Evolutionary conservation across 2,888 invertebrate genomes (phyloP).

Genomic region (Phlogophora meticulosa): DNA sequence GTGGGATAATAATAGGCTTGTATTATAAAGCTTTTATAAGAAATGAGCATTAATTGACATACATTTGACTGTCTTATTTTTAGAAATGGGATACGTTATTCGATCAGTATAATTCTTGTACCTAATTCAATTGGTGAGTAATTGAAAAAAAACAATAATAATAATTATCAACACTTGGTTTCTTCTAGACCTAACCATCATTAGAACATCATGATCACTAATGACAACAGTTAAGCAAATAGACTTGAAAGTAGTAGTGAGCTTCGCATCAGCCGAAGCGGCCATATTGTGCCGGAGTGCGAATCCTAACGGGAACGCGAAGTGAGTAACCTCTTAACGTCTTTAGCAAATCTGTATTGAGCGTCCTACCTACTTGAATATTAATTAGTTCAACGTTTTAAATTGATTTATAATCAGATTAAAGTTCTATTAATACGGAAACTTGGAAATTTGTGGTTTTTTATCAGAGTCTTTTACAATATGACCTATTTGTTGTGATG

Average conservation of each 20-base stretch:
- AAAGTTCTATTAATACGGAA: background rate
- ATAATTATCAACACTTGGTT: background rate
- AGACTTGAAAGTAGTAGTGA: constrained; percentile 4
- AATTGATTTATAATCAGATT: constrained; percentile 19
- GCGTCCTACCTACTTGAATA: constrained; percentile 45
- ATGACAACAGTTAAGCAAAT: background rate
- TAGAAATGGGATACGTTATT: no score
- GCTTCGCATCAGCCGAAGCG: background rate
- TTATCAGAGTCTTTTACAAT: background rate
- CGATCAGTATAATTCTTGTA: no score
- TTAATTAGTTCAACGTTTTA: constrained; percentile 33
- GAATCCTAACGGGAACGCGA: constrained; percentile 48
- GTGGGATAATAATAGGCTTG: no score
- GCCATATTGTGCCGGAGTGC: constrained; percentile 46
- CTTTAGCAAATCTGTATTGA: constrained; percentile 44
- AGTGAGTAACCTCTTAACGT: constrained; percentile 59
- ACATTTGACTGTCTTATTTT: no score
- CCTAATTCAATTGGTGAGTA: no score
- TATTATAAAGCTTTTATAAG: no score
- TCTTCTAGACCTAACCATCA: background rate
- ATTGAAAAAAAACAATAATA: background rate
- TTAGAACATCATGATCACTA: constrained; percentile 13
- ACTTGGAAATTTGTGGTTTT: background rate
- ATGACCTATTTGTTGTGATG: no score
- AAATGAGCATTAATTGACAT: no score